Percentiles rank a stretch among this genome's conserved stretches.
phyloP scores from a whole-genome alignment of 2,888 invertebrate species.

The Cheilosia vulpina region DNA sequence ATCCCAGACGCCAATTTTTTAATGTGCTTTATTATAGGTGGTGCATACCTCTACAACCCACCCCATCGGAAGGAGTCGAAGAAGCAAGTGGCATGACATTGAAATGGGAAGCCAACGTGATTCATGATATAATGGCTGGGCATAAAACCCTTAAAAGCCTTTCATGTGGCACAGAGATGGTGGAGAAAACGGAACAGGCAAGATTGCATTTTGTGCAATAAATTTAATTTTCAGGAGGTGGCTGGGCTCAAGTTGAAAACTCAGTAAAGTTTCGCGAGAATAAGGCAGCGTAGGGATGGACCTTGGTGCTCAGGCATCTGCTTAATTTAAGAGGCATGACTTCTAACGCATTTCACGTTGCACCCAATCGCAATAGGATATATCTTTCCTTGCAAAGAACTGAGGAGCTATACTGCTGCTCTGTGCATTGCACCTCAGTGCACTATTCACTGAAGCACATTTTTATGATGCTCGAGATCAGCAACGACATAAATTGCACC shows the following conservation, averaged over 20 bases:
- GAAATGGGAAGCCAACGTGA: slow-evolving; percentile 57
- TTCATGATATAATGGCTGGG: slow-evolving; percentile 54
- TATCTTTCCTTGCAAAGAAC: slow-evolving; percentile 17
- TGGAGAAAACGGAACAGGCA: slow-evolving; percentile 10
- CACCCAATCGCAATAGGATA: slow-evolving; percentile 3
- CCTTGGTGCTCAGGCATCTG: slow-evolving; percentile 7
- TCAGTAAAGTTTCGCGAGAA: slow-evolving; percentile 17
- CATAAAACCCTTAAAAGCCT: slow-evolving; percentile 50
- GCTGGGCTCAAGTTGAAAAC: slow-evolving; percentile 35
- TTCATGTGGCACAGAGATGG: slow-evolving; percentile 7
- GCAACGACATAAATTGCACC: not conserved
- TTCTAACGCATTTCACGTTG: slow-evolving; percentile 14
- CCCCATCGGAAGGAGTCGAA: not conserved
- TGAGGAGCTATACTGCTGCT: not conserved
- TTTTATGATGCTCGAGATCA: slow-evolving; percentile 29
- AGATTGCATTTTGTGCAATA: slow-evolving; percentile 62
- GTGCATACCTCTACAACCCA: slow-evolving; percentile 3
- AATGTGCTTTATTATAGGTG: slow-evolving; percentile 19
- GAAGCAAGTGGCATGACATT: slow-evolving; percentile 34
- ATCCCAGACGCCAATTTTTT: slow-evolving; percentile 59
- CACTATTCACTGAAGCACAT: slow-evolving; percentile 24
- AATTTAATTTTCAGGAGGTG: slow-evolving; percentile 50
- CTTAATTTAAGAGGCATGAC: slow-evolving; percentile 30
- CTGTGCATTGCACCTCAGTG: slow-evolving; percentile 24
- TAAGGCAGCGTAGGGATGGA: not conserved